Base-by-base conservation (phyloP, 1,140 invertebrate species). In the Hyposmocoma kahamanoa region DNA sequence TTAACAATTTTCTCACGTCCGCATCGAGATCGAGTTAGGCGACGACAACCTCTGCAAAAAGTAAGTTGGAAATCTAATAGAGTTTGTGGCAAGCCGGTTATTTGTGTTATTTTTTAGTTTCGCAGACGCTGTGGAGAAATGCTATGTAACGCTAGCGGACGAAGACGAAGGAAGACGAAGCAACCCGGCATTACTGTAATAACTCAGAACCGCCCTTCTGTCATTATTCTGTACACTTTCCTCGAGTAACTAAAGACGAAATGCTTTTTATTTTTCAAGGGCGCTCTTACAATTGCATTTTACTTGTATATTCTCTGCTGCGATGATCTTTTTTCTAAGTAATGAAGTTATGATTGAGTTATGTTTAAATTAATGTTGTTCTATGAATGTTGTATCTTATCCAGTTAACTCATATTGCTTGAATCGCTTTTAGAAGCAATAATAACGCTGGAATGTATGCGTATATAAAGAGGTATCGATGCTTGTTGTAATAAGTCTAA, bases 31-130 rank as follows among this genome's bases (percentile, higher is more conserved):
- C 64, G 64, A 73, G 70, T 73, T 77, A 74, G 68, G 48, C 69
- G 74, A 71, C 67, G 68, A 74, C 72, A 74, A 66, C 73, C 59
- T 68, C 58, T 67, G 63, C 76, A 79, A 82, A 84, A 82, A 79
- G 67, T 68, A 77, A 70, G 60, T 72, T 73, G 66, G 66, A 75
- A 81, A 79, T 81, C 71, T 82, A 78, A 81, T 82, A 78, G 76
- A 78, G 71, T 74, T 83, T 79, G 78, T 72, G 71, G 72, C 76
- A 58, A 71, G 65, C 60, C 57, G 60, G 64, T 66, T 72, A 73
- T 74, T 78, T 78, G 69, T 74, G 60, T 71, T 78, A 59, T 72
- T 74, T 81, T 79, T 79, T 75, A 63, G 65, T 67, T 75, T 78
- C 57, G 43, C 68, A 67, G 58, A 67, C 60, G 52, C 57, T 66